Percentiles rank a stretch among this genome's conserved stretches.
These are phyloP conservation scores for Euproctis similis DNA, from an alignment of 2,888 invertebrate genomes.

Conservation along the genomic window DNA sequence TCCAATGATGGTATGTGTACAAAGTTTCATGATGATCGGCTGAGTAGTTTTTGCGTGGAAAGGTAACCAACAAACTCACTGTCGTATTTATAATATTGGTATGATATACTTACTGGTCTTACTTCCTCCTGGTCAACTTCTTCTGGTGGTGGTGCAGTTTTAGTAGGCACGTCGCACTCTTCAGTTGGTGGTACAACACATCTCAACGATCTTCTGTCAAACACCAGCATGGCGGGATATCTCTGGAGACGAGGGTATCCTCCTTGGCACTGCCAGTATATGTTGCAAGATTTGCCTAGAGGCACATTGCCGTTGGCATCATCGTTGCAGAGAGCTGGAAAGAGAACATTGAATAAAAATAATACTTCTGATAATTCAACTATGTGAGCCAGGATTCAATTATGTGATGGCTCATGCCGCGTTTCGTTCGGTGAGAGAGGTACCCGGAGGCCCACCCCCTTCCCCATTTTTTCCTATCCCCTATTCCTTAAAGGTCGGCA, in stretches of 20 bases:
- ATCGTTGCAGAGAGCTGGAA: constrained; percentile 92
- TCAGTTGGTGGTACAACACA: constrained; percentile 94
- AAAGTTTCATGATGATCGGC: too few relatives aligned
- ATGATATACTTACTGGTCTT: constrained; percentile 47
- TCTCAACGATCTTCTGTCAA: constrained; percentile 86
- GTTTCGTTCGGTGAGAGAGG: too few relatives aligned
- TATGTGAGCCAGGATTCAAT: too few relatives aligned
- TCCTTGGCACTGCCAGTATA: constrained; percentile 96
- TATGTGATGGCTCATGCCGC: too few relatives aligned
- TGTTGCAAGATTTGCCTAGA: constrained; percentile 92
- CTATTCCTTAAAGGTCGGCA: too few relatives aligned
- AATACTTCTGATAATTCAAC: too few relatives aligned
- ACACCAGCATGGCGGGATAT: constrained; percentile 93
- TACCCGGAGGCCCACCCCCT: too few relatives aligned
- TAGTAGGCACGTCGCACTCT: constrained; percentile 90
- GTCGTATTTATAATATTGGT: too few relatives aligned
- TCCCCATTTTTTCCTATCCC: too few relatives aligned
- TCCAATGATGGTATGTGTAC: too few relatives aligned
- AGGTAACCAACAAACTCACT: too few relatives aligned
- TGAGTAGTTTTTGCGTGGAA: too few relatives aligned
- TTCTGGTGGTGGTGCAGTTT: constrained; percentile 79
- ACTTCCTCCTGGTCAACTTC: constrained; percentile 73
- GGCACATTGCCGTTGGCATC: constrained; percentile 94
- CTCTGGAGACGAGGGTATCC: constrained; percentile 93
- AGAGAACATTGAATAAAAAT: background rate